Conservation (phyloP, 2,888 invertebrate genomes). For the Eupelmus urozonus region DNA sequence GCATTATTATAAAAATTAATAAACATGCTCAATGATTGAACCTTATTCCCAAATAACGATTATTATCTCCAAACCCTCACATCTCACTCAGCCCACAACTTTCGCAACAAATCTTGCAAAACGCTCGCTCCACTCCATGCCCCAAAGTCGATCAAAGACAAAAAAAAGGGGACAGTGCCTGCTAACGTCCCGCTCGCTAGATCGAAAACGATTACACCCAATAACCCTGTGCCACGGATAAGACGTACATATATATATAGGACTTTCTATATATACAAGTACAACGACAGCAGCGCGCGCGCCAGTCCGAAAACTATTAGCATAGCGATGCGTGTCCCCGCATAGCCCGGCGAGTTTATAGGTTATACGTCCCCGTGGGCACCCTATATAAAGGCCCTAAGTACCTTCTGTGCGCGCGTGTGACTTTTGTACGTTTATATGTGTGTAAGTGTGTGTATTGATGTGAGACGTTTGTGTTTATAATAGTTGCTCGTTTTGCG, state of each 20-base stretch:
- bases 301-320: slow-evolving; percentile 65
- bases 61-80: neutral
- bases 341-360: slow-evolving; percentile 71
- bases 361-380: slow-evolving; percentile 48
- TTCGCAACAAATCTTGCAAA: neutral
- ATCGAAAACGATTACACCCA: slow-evolving; percentile 54
- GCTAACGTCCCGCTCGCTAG: neutral
- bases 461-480: neutral
- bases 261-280: slow-evolving; percentile 40
- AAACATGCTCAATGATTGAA: no score
- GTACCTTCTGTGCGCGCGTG: neutral
- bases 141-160: neutral
- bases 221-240: slow-evolving; percentile 62
- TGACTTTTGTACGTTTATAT: neutral
- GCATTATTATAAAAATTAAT: no score
- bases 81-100: neutral
- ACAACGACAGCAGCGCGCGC: slow-evolving; percentile 1
- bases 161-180: no score
- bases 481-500: slow-evolving; percentile 21
- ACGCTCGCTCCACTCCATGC: neutral
- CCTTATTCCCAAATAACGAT: no score
- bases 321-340: slow-evolving; percentile 71
- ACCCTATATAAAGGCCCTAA: no score
- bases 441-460: neutral
- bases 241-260: slow-evolving; percentile 58